Evolutionary conservation across 2,113 vertebrate species (phyloP).

Genomic region (Oreochromis niloticus): DNA sequence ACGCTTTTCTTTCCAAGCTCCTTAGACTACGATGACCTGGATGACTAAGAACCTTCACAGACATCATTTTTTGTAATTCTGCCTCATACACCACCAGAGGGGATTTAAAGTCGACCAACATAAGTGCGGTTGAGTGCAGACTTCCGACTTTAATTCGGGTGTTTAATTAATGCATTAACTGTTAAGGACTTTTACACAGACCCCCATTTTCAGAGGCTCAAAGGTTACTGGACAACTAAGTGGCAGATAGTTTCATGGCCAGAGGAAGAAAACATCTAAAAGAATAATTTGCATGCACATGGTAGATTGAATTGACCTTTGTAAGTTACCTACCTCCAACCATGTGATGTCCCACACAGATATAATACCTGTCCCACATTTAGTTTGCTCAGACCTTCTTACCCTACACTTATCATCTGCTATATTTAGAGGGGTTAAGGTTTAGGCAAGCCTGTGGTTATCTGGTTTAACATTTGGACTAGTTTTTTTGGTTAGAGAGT

Average conservation of each 20-base stretch:
- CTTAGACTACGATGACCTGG: too few species aligned
- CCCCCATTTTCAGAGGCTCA: neutral
- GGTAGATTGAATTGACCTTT: neutral
- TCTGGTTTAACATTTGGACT: neutral
- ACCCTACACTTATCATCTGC: neutral
- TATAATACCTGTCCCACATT: neutral
- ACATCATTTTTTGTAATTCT: rapidly evolving
- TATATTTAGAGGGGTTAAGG: neutral
- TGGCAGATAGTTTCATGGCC: neutral
- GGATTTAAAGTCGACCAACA: neutral
- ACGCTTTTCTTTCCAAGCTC: too few species aligned
- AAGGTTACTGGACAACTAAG: neutral
- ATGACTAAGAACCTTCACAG: too few species aligned
- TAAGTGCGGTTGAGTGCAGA: neutral
- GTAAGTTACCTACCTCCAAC: neutral
- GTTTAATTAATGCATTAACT: neutral
- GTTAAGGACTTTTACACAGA: neutral
- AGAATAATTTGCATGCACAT: neutral
- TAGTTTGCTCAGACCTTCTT: neutral
- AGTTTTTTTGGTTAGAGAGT: neutral
- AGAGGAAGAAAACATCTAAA: rapidly evolving
- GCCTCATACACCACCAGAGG: neutral
- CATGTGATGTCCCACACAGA: rapidly evolving
- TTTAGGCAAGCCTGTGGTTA: neutral
- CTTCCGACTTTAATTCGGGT: neutral